Evolutionary conservation across 1,140 invertebrate species (phyloP), one percentile per base, ranked within the genome.

Genomic region (Diorhabda elongata): DNA sequence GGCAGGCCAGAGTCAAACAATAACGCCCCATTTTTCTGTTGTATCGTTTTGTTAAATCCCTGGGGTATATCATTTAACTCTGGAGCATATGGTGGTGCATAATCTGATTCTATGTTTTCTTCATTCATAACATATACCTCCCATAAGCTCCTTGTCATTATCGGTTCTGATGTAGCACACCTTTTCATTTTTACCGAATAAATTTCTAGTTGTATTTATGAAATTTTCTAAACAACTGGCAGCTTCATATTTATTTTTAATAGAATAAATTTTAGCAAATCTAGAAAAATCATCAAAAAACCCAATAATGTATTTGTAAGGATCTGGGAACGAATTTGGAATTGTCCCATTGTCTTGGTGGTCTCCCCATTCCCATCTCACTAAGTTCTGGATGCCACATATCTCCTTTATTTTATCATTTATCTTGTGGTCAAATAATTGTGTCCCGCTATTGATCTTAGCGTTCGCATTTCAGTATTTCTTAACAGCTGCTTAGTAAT

Each of bases 1-100:
- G 52, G 52, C n/a, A 56, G n/a, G 52, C 52, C 52, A 56, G 52
- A 56, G 52, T 56, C 52, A 56, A 56, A 56, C 52, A 56, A 2
- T n/a, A 56, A 56, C 6, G 52, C 52, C n/a, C 52, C 2, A 56
- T 7, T 56, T 56, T 56, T 56, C 52, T 56, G 52, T n/a, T 56
- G 52, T 56, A 56, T 56, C n/a, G 52, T 56, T 56, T 56, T n/a
- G n/a, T 56, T 56, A 2, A 56, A 56, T 56, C 52, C 2, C 52
- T 56, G 2, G n/a, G 52, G 1, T 2, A n/a, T 56, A 56, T n/a
- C 1, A n/a, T 56, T 56, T n/a, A n/a, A 56, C 52, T 56, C 52
- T 56, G 52, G 52, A 56, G 52, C n/a, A 56, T 26, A 26, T 26
- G 26, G 26, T 26, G 26, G 26, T 26, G 26, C 0, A 26, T 26